Evolutionary conservation across 2,888 invertebrate genomes (phyloP).

Genomic region (Allolobophora icterica): DNA sequence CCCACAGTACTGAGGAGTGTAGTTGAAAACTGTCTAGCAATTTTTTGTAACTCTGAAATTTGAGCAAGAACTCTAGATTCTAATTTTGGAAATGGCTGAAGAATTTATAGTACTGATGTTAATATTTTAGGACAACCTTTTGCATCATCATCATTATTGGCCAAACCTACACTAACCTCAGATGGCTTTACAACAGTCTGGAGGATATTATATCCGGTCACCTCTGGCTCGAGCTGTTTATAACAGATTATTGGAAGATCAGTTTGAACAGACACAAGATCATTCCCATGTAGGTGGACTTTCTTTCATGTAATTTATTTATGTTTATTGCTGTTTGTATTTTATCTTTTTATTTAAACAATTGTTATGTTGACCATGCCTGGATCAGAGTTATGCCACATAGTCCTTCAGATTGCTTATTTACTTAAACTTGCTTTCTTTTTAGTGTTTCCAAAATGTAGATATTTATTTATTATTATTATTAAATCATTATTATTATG

Average conservation of each 20-base stretch:
- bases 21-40: not conserved
- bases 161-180: not conserved
- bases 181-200: not conserved
- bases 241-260: conserved; percentile 37
- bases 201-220: conserved; percentile 33
- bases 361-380: too few relatives aligned
- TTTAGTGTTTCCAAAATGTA: too few relatives aligned
- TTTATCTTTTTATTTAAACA: not conserved
- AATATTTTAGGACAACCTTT: not conserved
- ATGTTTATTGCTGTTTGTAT: too few relatives aligned
- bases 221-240: conserved; percentile 39
- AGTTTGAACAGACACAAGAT: conserved; percentile 30
- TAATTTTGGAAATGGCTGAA: not conserved
- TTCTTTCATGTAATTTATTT: not conserved
- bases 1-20: not conserved
- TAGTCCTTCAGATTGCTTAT: too few relatives aligned
- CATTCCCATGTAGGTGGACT: conserved; percentile 35
- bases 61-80: not conserved
- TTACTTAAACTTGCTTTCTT: too few relatives aligned
- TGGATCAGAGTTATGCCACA: too few relatives aligned
- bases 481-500: too few relatives aligned
- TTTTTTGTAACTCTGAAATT: not conserved
- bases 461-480: too few relatives aligned
- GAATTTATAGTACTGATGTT: not conserved
- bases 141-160: not conserved